Conservation (phyloP, 2,113 vertebrate genomes). For the Hoplias malabaricus region DNA sequence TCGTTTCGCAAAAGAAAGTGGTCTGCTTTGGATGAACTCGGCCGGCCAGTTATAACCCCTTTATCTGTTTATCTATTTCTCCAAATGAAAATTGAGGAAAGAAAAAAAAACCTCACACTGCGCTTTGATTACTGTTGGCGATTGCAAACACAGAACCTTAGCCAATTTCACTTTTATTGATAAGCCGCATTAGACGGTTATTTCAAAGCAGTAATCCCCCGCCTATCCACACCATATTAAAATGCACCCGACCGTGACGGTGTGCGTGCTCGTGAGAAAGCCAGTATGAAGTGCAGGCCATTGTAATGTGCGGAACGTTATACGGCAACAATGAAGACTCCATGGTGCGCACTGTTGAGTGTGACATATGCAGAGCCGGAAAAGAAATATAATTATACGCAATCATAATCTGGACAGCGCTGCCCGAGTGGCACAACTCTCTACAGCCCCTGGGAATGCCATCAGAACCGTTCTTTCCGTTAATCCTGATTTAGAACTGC, state of each 20-base stretch:
- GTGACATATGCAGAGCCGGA: not conserved
- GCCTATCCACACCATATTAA: not conserved
- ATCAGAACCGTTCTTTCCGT: not conserved
- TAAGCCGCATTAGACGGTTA: not conserved
- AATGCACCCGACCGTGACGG: not conserved
- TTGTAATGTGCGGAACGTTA: not conserved
- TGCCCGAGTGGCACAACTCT: not conserved
- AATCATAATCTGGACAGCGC: not conserved
- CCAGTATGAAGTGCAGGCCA: not conserved
- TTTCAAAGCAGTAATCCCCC: not conserved
- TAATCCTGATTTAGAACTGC: not conserved
- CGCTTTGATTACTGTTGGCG: not conserved
- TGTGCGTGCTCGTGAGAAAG: not conserved
- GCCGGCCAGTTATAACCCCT: not conserved
- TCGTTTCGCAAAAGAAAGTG: not conserved
- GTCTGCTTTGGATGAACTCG: not conserved
- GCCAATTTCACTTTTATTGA: not conserved
- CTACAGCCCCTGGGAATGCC: not conserved
- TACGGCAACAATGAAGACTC: not conserved
- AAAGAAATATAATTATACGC: not conserved
- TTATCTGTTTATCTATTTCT: slow-evolving; percentile 1
- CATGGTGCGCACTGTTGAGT: not conserved
- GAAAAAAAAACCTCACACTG: not conserved
- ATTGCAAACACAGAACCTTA: not conserved
- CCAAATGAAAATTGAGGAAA: not conserved